Evolutionary conservation across 1,140 invertebrate species (phyloP), one percentile per base, ranked within the genome.

Genomic region (Popillia japonica): DNA sequence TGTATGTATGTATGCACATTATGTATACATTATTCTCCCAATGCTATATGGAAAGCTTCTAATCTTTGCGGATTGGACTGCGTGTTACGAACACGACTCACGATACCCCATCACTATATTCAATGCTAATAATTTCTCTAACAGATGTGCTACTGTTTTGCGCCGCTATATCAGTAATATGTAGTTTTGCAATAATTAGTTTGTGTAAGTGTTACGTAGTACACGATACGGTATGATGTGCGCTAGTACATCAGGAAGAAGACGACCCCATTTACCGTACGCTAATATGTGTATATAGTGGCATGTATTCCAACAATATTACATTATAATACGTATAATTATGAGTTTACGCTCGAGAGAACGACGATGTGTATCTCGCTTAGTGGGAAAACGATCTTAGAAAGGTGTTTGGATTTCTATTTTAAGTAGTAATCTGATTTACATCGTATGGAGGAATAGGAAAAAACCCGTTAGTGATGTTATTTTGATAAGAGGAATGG

Each of bases 111-210:
- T 48, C 48, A n/a, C 17, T n/a, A 55, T 55, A 55, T 55, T 55
- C 48, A 55, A 55, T 55, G 48, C 48, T 55, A 55, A 55, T 55
- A 55, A 55, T 55, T 55, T 6, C 48, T 14, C 48, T 55, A 55
- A 14, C 48, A 17, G 48, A 6, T 55, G 17, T 17, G 14, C 27
- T 55, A 17, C 48, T 48, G 44, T n/a, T 34, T 34, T 55, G 48
- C n/a, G 48, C 14, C 48, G 48, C 48, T 55, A n/a, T 17, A 34
- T 34, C 14, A 17, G 11, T 55, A 55, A 55, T 55, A 55, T 14
- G 48, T 55, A 55, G 14, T 17, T 14, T 55, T 55, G 48, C 17
- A 55, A 55, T 55, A 55, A 55, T 55, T 55, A 55, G 14, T 55
- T n/a, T 55, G 48, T 17, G 48, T 55, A n/a, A 55, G 48, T 55